These are phyloP conservation scores for Drosophila villosipedis DNA, from an alignment of 2,888 invertebrate species.

Conservation along the genomic window DNA sequence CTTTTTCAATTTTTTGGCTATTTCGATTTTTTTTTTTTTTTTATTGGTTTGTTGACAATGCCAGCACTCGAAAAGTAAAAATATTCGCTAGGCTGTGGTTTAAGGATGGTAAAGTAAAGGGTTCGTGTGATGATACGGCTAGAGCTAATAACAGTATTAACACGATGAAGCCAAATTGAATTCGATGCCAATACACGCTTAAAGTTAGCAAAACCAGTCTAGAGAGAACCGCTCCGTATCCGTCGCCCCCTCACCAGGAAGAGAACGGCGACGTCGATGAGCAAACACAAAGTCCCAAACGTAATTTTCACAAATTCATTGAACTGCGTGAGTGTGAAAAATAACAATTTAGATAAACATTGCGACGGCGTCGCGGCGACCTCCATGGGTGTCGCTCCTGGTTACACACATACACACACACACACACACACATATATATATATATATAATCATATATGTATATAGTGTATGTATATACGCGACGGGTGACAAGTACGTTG, in stretches of 20 bases:
- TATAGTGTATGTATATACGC: conserved; percentile 19
- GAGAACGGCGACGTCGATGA: conserved; percentile 47
- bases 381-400: conserved; percentile 69
- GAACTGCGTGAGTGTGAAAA: conserved; percentile 86
- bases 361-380: conserved; percentile 76
- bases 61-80: conserved; percentile 34
- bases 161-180: conserved; percentile 80
- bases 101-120: conserved; percentile 45
- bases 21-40: conserved; percentile 18
- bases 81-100: conserved; percentile 28
- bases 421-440: neutral
- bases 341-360: conserved; percentile 86
- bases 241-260: conserved; percentile 2
- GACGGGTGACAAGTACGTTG: conserved; percentile 37
- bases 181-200: conserved; percentile 78
- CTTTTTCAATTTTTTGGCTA: neutral
- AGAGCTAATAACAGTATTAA: conserved; percentile 80
- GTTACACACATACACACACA: conserved; percentile 27
- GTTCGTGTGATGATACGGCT: conserved; percentile 48
- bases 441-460: neutral
- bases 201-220: conserved; percentile 59
- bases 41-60: conserved; percentile 4
- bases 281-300: conserved; percentile 84
- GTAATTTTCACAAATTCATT: conserved; percentile 85
- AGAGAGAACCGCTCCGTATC: conserved; percentile 2